Percentiles rank a stretch among this genome's conserved stretches.
These are phyloP conservation scores for Vicugna pacos DNA, from an alignment of 2,113 vertebrate species.

Conservation along the genomic window DNA sequence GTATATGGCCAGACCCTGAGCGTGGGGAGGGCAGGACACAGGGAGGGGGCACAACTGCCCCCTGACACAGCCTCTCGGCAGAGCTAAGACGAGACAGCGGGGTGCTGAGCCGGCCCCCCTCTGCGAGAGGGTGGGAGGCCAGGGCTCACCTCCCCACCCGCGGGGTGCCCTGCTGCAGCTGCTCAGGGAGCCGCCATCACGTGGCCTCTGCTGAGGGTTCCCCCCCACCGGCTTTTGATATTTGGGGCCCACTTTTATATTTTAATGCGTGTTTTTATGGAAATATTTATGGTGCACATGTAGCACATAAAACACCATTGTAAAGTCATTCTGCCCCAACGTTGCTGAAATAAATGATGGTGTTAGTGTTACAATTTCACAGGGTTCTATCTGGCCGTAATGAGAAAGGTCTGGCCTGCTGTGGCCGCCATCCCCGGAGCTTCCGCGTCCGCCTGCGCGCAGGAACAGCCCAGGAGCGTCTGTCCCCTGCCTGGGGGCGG, in stretches of 20 bases:
- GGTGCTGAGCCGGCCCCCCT: rapidly evolving
- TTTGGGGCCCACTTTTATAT: slow-evolving; percentile 85
- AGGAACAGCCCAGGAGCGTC: slow-evolving; percentile 66
- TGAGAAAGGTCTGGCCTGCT: slow-evolving; percentile 84
- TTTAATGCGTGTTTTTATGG: slow-evolving; percentile 87
- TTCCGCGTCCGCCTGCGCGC: slow-evolving; percentile 73
- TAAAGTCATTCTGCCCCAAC: slow-evolving; percentile 83
- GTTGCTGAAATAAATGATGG: slow-evolving; percentile 86
- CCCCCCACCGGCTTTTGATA: slow-evolving; percentile 79
- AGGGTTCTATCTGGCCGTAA: slow-evolving; percentile 85
- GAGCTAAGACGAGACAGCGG: rapidly evolving
- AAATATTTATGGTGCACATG: slow-evolving; percentile 88
- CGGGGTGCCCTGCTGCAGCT: neutral
- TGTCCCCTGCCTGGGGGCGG: slow-evolving; percentile 58
- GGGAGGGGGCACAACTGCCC: neutral
- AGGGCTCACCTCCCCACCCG: neutral
- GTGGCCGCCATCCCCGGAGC: slow-evolving; percentile 65
- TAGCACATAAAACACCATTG: slow-evolving; percentile 85
- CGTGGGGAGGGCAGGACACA: rapidly evolving
- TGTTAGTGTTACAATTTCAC: slow-evolving; percentile 85
- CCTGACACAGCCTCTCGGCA: neutral
- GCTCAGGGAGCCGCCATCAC: neutral
- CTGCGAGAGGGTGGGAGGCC: rapidly evolving
- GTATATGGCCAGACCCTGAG: neutral
- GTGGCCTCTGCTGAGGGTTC: slow-evolving; percentile 73